Evolutionary conservation across 2,888 invertebrate species (phyloP).

Genomic region (Boloria euphrosyne): DNA sequence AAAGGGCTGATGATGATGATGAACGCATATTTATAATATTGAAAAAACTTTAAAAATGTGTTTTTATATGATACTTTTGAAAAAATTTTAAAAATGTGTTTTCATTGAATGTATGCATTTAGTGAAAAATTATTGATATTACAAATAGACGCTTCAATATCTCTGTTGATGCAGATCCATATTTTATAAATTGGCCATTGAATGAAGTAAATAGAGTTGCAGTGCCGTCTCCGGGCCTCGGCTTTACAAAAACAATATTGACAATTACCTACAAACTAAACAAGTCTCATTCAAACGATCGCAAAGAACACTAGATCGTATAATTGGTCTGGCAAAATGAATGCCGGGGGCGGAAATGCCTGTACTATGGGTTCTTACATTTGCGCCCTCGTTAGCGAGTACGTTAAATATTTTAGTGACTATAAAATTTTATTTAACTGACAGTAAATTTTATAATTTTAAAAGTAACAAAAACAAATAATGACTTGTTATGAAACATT

Average conservation of each 20-base stretch:
- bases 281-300: slow-evolving; percentile 31
- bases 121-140: too few relatives aligned
- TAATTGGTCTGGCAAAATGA: slow-evolving; percentile 41
- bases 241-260: slow-evolving; percentile 17
- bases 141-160: too few relatives aligned
- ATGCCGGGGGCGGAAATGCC: slow-evolving; percentile 31
- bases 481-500: too few relatives aligned
- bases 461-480: too few relatives aligned
- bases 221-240: not conserved
- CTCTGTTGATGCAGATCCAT: not conserved
- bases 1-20: too few relatives aligned
- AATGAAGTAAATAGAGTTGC: slow-evolving; percentile 7
- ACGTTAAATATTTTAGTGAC: not conserved
- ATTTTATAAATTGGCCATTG: not conserved
- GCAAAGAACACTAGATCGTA: slow-evolving; percentile 26
- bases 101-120: not conserved
- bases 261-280: slow-evolving; percentile 29
- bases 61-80: too few relatives aligned
- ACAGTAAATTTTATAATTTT: too few relatives aligned
- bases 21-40: too few relatives aligned
- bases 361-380: not conserved
- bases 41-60: too few relatives aligned
- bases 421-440: too few relatives aligned
- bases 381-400: not conserved
- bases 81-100: too few relatives aligned